Evolutionary conservation across 2,797 vertebrate species (phyloP), one percentile per base, ranked within the genome.

Genomic region (Acrossocheilus fasciatus): DNA sequence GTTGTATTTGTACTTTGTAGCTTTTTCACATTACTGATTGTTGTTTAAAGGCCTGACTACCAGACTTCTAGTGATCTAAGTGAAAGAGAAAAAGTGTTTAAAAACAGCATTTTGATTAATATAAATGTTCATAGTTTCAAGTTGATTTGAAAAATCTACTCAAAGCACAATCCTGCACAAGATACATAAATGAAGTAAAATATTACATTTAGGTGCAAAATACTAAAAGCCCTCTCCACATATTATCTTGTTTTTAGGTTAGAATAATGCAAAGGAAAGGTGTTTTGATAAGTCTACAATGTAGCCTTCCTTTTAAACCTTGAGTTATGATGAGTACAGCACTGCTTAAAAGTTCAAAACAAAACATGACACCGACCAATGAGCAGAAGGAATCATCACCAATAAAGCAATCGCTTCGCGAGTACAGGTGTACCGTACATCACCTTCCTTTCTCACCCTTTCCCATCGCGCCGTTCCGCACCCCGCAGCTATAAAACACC

Each of bases 401-500:
- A 80, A 59, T 30, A 43, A 75, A 88, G 69, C 76, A 86, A 82
- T 86, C 68, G 73, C 34, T 74, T 70, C 17, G 20, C 30, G 62
- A 59, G 74, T 64, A 83, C 86, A 90, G 81, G 86, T 82, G 66
- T 70, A 82, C 64, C 26, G 39, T 57, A 50, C 70, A 78, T 82
- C 70, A 88, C 82, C 83, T 79, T 88, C 82, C 84, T 59, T 82
- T 85, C 88, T 84, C 83, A 87, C 86, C 87, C 87, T 79, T 43
- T 69, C 77, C 69, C 84, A 30, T 14, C 59, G 79, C 45, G 78
- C 62, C 72, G 41, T 43, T 80, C 59, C 64, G 18, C 81, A 78
- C 78, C 86, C 72, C 62, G 73, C 78, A 89, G 88, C 74, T 20
- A 75, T 86, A 23, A 85, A 78, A 86, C 73, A 74, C 30, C 26